phyloP scores from a whole-genome alignment of 2,888 invertebrate species.

The Dasysyrphus tricinctus region DNA sequence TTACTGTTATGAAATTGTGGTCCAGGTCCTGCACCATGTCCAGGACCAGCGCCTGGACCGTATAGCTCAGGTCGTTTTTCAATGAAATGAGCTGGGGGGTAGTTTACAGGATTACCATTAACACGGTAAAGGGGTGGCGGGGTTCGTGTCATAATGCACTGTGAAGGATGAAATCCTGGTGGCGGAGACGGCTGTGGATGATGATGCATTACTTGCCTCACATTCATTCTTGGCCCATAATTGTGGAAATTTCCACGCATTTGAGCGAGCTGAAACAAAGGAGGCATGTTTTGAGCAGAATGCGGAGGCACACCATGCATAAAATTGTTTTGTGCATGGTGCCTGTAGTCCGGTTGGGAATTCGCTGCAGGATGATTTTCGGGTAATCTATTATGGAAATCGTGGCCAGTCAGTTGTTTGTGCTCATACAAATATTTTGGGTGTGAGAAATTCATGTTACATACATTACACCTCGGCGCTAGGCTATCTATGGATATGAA shows the following conservation, averaged over 20 bases:
- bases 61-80: slow-evolving; percentile 67
- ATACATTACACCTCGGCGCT: slow-evolving; percentile 80
- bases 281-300: slow-evolving; percentile 68
- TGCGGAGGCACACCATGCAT: slow-evolving; percentile 54
- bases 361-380: slow-evolving; percentile 26
- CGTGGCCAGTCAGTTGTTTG: slow-evolving; percentile 77
- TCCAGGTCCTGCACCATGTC: slow-evolving; percentile 4
- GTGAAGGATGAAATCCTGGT: slow-evolving; percentile 57
- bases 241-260: slow-evolving; percentile 62
- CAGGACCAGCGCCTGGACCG: slow-evolving; percentile 78
- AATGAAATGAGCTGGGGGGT: slow-evolving; percentile 67
- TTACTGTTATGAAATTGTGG: slow-evolving; percentile 28
- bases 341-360: slow-evolving; percentile 41
- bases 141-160: slow-evolving; percentile 63
- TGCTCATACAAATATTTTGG: slow-evolving; percentile 78
- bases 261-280: slow-evolving; percentile 65
- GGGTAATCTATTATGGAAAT: slow-evolving; percentile 57
- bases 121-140: slow-evolving; percentile 74
- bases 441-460: slow-evolving; percentile 82
- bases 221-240: slow-evolving; percentile 63
- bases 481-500: slow-evolving; percentile 87
- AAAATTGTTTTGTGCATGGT: slow-evolving; percentile 42
- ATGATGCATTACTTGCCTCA: slow-evolving; percentile 60
- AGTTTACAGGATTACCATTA: slow-evolving; percentile 61
- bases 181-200: slow-evolving; percentile 70